Base-by-base conservation (phyloP, 2,888 invertebrate genomes). In the Cepaea hortensis region DNA sequence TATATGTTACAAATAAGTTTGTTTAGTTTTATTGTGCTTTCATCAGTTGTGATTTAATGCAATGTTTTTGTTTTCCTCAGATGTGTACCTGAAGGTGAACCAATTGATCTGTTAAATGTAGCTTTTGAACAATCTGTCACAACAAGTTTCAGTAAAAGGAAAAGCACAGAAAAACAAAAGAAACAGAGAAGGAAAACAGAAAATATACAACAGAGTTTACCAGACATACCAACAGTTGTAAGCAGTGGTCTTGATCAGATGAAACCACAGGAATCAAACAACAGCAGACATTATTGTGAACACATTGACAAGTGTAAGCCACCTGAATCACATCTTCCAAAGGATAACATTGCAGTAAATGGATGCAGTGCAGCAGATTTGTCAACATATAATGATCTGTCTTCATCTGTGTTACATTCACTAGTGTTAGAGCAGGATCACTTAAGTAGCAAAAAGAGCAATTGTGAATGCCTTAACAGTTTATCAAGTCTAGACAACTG, bases 71-170 rank as follows among this genome's bases (percentile, higher is more conserved):
- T 35, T n/a, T n/a, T 85, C 23, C 61, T 46, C 88, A 94, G 94
- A 84, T 93, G 91, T 91, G 87, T 95, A 9, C 93, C 93, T 23
- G 46, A 92, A 87, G 92, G 95, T 83, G 96, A 97, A 92, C 95
- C 96, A 48, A 97, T 99, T 91, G 98, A 99, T 94, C 96, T 99
- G 46, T 95, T 98, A 65, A 99, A 99, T 95, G 98, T 99, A n/a
- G 97, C 98, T 35, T 99, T 99, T 95, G 96, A 94, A 87, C 91
- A 91, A 85, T 88, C 77, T 82, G 91, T 87, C 6, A 90, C 89
- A 62, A 23, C 70, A 23, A 79, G 23, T 80, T 35, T 23, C 3
- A 70, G 35, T 61, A 77, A 75, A n/a, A 85, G 85, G n/a, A 76
- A 85, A n/a, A 87, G 86, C 62, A 89, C 89, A 87, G 85, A 86